Evolutionary conservation across 2,797 vertebrate species (phyloP), one percentile per base, ranked within the genome.

Genomic region (Chaetodon trifasciatus): DNA sequence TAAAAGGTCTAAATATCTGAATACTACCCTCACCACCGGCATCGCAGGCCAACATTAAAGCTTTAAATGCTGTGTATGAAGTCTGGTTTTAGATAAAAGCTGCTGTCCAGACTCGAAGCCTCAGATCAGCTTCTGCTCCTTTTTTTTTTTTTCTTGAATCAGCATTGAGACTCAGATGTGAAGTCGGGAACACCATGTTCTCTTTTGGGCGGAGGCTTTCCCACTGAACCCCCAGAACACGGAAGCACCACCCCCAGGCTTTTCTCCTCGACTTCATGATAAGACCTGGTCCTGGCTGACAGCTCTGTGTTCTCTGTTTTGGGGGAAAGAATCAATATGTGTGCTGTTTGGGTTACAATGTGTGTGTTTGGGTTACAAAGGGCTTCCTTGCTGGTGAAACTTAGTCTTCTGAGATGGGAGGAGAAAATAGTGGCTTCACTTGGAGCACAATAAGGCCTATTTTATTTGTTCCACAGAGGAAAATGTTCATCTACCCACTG

Each of bases 111-210:
- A 62, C 16, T 35, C 57, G 60, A 40, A 64, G 56, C 13, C 49
- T 58, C 37, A 21, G 15, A 61, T 81, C 63, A 70, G 61, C 24
- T 12, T 74, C 46, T 23, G 47, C 39, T 84, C 81, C 76, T 88
- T 88, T 85, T 84, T 90, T 62, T 32, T 32, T 32, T 32, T 4
- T 32, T 32, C 28, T 32, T 32, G 3, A 49, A 52, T 63, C 81
- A 79, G 74, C 74, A 8, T 19, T 52, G 61, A 78, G 65, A 76
- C 24, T n/a, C 78, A 86, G 79, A 89, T 78, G 84, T 81, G 70
- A 53, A 65, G 47, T 37, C 8, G 42, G 80, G 91, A 94, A 93
- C 90, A 90, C 40, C 0, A 21, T 91, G 88, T 93, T 87, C 88
- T 67, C 50, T 49, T 74, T 71, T 70, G 24, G 57, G 28, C 28